Conservation (phyloP, 2,797 vertebrate species). For the Siniperca obscura region DNA sequence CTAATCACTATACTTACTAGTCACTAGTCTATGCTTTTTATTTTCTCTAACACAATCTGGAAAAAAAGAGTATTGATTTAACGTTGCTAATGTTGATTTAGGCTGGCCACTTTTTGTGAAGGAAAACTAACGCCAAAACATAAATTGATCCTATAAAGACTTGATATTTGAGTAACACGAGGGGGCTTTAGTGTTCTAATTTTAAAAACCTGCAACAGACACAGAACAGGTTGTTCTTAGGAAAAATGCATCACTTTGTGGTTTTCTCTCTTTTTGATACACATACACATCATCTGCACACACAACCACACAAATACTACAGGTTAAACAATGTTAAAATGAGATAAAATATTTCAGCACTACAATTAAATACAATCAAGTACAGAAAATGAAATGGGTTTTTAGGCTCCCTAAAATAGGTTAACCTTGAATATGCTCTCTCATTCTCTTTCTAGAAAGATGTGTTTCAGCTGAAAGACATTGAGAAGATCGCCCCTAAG, state of each 20-base stretch:
- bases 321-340: neutral
- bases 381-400: neutral
- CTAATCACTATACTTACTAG: neutral
- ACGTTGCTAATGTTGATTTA: neutral
- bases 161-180: neutral
- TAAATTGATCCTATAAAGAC: neutral
- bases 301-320: neutral
- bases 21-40: neutral
- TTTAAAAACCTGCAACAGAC: neutral
- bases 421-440: neutral
- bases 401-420: neutral
- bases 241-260: neutral
- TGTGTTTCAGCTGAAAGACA: slow-evolving; percentile 97
- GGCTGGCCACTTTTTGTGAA: neutral
- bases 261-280: neutral
- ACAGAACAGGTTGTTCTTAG: neutral
- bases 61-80: neutral
- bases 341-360: neutral
- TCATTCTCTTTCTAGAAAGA: slow-evolving; percentile 88
- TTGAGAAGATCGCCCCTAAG: slow-evolving; percentile 98
- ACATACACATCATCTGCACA: neutral
- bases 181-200: neutral
- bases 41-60: neutral
- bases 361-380: neutral
- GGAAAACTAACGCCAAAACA: neutral